Base-by-base conservation (phyloP, 2,113 vertebrate species). In the Seriola quinqueradiata region DNA sequence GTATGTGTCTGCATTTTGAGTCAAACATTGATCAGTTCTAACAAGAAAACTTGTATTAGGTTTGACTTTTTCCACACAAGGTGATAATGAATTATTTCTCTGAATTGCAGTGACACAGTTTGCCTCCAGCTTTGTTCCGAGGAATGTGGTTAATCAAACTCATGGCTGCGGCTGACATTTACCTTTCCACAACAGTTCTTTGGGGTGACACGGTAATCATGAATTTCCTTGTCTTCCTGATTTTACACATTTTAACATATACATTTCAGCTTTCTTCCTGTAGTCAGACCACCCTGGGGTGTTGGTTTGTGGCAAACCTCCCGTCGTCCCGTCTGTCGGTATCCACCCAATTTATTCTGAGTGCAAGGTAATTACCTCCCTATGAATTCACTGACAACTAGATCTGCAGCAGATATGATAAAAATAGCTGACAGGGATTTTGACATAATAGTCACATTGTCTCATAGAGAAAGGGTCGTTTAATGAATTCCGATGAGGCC, bases 361-460 rank as follows among this genome's bases (percentile, higher is more conserved):
- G 82, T 75, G 60, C 86, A 75, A 90, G 81, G 89, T 89, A 92
- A 94, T 93, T 94, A 92, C 80, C 88, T 84, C 82, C 38, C 71
- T 69, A 61, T 84, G 91, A 92, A 93, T 90, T 85, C 91, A 85
- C 73, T 73, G 83, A 90, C 85, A 87, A 90, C 90, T 71, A 84
- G 90, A 94, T 93, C 84, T 65, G 85, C 40, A 0, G 79, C 78
- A 90, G 93, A 92, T 91, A 90, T 77, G 90, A 91, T 92, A 92
- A 90, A 93, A 94, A 94, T 93, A 94, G 92, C 92, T 94, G 93
- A 94, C 93, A 88, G 88, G 87, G 83, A 91, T 90, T 93, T 94
- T 92, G 90, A 92, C 84, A 94, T 89, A 93, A 92, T 91, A 92
- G 91, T 90, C 85, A 91, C 89, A 92, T 93, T 93, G 91, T 93